Evolutionary conservation across 2,797 vertebrate species (phyloP).

Genomic region (Danio albolineatus): DNA sequence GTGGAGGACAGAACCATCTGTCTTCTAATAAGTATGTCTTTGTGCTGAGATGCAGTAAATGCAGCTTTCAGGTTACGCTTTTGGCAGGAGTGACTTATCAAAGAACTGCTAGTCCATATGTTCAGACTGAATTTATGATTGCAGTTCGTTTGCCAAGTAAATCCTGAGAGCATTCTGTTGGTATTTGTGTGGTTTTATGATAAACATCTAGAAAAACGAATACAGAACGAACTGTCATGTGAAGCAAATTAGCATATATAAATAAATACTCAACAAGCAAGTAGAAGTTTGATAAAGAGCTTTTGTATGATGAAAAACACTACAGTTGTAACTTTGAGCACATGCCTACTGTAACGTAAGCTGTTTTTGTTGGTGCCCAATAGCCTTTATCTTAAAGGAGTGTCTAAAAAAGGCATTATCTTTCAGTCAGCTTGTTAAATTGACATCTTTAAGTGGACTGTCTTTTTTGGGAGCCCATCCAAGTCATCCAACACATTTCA

Average conservation of each 20-base stretch:
- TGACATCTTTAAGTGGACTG: constrained; percentile 69
- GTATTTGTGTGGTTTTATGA: constrained; percentile 29
- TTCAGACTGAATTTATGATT: constrained; percentile 37
- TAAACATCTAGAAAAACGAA: constrained; percentile 24
- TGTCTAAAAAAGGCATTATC: constrained; percentile 53
- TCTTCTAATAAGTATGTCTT: constrained; percentile 44
- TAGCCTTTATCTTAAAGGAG: constrained; percentile 47
- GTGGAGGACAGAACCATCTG: constrained; percentile 42
- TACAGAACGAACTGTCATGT: constrained; percentile 24
- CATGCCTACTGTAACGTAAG: not conserved
- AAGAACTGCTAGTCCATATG: constrained; percentile 33
- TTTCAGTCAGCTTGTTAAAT: constrained; percentile 61
- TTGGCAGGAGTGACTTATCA: constrained; percentile 34
- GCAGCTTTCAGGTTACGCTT: constrained; percentile 34
- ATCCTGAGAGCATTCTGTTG: constrained; percentile 3
- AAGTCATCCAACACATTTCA: not conserved
- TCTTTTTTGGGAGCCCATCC: constrained; percentile 43
- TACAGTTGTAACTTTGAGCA: not conserved
- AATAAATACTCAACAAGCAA: constrained; percentile 9
- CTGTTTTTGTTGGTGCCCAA: constrained; percentile 43
- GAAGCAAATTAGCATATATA: constrained; percentile 10
- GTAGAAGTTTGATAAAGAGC: constrained; percentile 1
- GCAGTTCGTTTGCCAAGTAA: constrained; percentile 1
- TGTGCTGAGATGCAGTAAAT: constrained; percentile 38
- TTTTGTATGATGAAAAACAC: not conserved